Base-by-base conservation (phyloP, 2,888 invertebrate species). In the Latrodectus elegans region DNA sequence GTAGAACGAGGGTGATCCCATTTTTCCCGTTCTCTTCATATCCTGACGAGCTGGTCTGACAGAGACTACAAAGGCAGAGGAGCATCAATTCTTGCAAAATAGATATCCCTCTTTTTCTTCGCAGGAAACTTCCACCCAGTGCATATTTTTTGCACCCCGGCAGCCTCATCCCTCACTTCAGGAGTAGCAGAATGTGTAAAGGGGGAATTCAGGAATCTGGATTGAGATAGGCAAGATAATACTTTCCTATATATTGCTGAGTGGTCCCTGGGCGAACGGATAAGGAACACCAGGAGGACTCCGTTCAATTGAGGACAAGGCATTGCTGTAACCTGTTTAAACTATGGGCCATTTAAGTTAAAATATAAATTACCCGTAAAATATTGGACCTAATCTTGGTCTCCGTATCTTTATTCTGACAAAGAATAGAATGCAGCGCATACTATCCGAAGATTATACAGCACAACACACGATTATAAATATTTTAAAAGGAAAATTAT, bases 41-140 rank as follows among this genome's bases (percentile, higher is more conserved):
- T 79, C 74, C 84, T 55, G 64, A 26, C 65, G 67, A 65, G 65
- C 73, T 15, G 52, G 53, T 60, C 79, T 74, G 84, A 85, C 79
- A 84, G 73, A 79, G 74, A 79, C 68, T 75, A 85, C 84, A 85
- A 85, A 74, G 60, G 84, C 55, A 22, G 22, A 74, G 74, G 22
- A 74, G 74, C 84, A 85, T 85, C 84, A 60, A 79, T 85, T 85
- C 84, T 85, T 85, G 72, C 84, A 74, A 85, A 85, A 85, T 85
- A 85, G 84, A 85, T 85, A 79, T 76, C 84, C 64, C 55, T 51
- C 60, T 68, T 75, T 82, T 82, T 67, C 55, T 55, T 65, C 11
- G 52, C 10, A n/a, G 72, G 52, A 77, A 84, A 77, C 76, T 77
- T 52, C 78, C 65, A 82, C 74, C 74, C 73, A 64, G 67, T 49